Evolutionary conservation across 1,140 invertebrate species (phyloP).

Genomic region (Bradysia coprophila): DNA sequence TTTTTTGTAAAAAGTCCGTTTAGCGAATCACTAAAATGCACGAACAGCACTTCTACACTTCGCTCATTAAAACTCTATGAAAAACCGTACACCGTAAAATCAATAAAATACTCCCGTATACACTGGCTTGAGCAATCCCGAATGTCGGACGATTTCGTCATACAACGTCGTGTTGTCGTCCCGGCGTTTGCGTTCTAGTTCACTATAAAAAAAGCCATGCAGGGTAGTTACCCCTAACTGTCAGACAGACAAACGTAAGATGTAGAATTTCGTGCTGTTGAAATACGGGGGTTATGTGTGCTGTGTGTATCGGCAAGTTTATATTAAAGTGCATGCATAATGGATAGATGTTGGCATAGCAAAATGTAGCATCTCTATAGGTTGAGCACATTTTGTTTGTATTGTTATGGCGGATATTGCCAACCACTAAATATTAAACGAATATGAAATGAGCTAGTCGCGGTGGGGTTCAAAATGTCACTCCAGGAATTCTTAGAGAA

Average conservation of each 20-base stretch:
- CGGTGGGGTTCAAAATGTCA: no score
- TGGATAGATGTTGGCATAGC: no score
- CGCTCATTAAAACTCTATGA: neutral
- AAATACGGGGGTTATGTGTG: no score
- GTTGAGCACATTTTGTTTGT: neutral
- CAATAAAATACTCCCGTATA: neutral
- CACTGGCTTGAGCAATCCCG: neutral
- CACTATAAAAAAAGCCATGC: neutral
- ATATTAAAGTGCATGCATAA: no score
- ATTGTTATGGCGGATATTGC: neutral
- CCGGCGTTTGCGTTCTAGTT: neutral
- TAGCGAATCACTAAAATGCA: no score
- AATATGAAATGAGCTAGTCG: no score
- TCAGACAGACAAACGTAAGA: neutral
- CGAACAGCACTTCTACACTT: neutral
- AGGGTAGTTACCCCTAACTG: neutral
- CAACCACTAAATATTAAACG: neutral
- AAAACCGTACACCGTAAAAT: neutral
- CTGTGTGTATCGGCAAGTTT: no score
- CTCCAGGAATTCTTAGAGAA: no score
- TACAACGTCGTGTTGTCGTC: no score
- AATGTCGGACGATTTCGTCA: neutral
- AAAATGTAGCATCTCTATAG: no score
- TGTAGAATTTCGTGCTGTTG: no score
- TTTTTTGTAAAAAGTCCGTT: no score